These are phyloP conservation scores for Caenorhabditis imperialis DNA, from an alignment of 2,888 invertebrate species.

Conservation along the genomic window DNA sequence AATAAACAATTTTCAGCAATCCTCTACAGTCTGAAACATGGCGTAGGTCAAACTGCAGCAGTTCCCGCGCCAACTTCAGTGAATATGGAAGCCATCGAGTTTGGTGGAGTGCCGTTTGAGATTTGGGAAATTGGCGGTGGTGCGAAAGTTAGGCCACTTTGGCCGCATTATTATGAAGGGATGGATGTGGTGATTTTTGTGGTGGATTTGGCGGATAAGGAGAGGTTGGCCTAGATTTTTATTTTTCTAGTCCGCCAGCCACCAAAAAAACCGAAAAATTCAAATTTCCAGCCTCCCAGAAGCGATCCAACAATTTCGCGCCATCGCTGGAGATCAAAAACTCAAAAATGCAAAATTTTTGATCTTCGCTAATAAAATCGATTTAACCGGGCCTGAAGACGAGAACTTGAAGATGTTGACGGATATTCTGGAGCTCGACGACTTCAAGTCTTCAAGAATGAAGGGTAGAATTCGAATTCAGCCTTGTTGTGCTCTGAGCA, in stretches of 20 bases:
- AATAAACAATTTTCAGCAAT: conserved; percentile 1
- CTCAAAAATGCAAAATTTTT: not conserved
- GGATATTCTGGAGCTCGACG: no score
- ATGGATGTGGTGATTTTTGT: not conserved
- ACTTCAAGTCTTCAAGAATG: no score
- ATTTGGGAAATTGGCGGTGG: conserved; percentile 2
- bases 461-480: no score
- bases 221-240: no score
- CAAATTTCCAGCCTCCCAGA: not conserved
- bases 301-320: not conserved
- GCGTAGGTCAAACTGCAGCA: not conserved
- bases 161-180: not conserved
- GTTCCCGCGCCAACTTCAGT: not conserved
- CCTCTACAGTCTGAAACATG: not conserved
- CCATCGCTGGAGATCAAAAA: not conserved
- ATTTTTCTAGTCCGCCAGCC: no score
- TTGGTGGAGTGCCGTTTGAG: not conserved
- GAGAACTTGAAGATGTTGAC: not conserved
- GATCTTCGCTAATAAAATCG: not conserved
- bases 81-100: not conserved
- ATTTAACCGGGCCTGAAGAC: not conserved
- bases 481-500: no score
- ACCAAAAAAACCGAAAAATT: not conserved
- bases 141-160: not conserved
- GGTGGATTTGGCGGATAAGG: not conserved